Percentiles rank a stretch among this genome's conserved stretches.
These are phyloP conservation scores for Argya squamiceps DNA, from an alignment of 2,797 vertebrate species.

Conservation along the genomic window DNA sequence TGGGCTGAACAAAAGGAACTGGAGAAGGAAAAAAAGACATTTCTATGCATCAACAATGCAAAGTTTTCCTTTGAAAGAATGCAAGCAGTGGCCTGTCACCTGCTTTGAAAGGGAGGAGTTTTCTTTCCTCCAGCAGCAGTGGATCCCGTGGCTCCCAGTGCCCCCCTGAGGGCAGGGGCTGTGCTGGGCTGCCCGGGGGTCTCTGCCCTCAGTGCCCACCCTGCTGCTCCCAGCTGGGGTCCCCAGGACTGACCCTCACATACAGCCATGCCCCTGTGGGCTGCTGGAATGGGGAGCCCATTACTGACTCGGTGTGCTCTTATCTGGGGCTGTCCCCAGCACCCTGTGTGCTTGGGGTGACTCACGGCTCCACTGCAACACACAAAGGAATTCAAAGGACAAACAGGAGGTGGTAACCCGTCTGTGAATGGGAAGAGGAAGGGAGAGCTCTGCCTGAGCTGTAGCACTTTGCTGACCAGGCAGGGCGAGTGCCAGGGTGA, in stretches of 20 bases:
- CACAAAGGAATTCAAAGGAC: neutral
- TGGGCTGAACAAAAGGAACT: neutral
- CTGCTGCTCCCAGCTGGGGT: neutral
- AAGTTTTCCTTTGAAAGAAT: neutral
- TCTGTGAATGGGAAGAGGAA: neutral
- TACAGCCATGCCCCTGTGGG: accelerated
- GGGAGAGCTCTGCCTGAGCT: neutral
- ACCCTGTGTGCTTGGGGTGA: neutral
- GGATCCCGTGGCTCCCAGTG: accelerated
- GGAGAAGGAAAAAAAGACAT: neutral
- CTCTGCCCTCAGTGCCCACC: accelerated
- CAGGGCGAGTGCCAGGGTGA: neutral
- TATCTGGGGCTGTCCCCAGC: neutral
- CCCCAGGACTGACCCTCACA: accelerated
- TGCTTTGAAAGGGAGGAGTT: neutral
- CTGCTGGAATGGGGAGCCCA: neutral
- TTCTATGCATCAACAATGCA: neutral
- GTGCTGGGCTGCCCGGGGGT: neutral
- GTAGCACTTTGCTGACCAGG: neutral
- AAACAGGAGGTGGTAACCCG: neutral
- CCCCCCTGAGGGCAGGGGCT: accelerated
- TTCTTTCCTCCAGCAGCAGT: neutral
- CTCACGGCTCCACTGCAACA: neutral
- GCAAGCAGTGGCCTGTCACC: neutral
- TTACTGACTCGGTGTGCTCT: neutral